Conservation (phyloP, 2,797 vertebrate species). For the Ammospiza maritima region DNA sequence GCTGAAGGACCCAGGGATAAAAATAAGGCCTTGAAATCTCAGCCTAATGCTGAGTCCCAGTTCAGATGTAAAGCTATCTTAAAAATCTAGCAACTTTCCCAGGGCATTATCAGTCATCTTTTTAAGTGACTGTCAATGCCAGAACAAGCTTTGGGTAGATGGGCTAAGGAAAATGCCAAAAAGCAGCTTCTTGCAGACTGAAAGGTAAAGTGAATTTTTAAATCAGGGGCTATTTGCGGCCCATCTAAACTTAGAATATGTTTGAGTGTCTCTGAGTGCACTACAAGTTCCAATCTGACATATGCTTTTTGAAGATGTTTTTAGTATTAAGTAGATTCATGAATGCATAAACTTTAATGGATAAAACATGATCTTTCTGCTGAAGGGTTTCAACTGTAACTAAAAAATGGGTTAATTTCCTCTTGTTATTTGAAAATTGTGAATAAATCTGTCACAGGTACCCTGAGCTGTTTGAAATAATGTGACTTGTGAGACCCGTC, state of each 20-base stretch:
- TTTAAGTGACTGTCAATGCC: not conserved
- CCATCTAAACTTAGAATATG: not conserved
- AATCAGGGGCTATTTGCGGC: not conserved
- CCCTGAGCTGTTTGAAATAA: not conserved
- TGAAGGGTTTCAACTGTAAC: not conserved
- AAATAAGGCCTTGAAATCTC: not conserved
- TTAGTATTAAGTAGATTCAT: not conserved
- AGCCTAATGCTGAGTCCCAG: not conserved
- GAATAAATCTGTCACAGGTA: not conserved
- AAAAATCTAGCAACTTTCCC: not conserved
- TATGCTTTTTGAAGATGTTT: not conserved
- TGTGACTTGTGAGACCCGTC: not conserved
- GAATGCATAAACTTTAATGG: not conserved
- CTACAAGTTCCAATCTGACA: not conserved
- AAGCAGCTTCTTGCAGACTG: not conserved
- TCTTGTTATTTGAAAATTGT: not conserved
- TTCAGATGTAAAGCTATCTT: not conserved
- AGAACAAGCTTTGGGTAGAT: not conserved
- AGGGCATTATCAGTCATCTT: not conserved
- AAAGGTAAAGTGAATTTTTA: not conserved
- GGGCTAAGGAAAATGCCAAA: not conserved
- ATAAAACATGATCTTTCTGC: not conserved
- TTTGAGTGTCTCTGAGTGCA: not conserved
- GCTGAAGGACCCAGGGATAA: not conserved
- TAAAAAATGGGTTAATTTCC: not conserved